Evolutionary conservation across 2,113 vertebrate genomes (phyloP).

Genomic region (Mionectes macconnelli): DNA sequence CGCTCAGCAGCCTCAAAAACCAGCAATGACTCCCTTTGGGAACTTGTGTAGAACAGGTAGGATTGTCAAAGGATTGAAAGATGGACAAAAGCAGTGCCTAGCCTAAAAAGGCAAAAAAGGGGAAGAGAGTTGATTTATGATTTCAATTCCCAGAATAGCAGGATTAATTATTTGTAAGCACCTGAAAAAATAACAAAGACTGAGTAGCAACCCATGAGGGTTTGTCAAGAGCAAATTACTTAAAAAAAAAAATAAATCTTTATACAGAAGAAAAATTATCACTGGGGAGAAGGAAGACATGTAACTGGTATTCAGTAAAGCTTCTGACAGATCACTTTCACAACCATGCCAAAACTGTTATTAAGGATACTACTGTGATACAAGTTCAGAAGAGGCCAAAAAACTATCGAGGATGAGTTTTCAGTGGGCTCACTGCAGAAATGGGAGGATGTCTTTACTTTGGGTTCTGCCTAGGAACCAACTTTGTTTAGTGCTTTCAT

Average conservation of each 20-base stretch:
- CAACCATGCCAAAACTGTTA: background rate
- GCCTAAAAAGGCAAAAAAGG: background rate
- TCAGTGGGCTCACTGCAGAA: background rate
- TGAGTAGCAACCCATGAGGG: background rate
- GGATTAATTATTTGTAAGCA: background rate
- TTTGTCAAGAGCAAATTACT: background rate
- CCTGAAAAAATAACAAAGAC: background rate
- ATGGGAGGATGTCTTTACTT: background rate
- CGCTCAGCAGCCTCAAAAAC: background rate
- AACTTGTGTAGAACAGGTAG: background rate
- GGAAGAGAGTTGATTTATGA: background rate
- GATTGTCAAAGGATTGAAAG: background rate
- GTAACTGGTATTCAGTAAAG: background rate
- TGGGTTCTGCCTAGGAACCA: background rate
- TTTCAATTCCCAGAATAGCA: background rate
- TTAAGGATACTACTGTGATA: background rate
- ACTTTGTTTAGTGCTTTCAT: background rate
- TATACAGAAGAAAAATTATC: background rate
- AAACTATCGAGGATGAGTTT: background rate
- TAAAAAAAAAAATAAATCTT: background rate
- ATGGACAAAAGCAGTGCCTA: background rate
- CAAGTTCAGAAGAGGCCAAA: background rate
- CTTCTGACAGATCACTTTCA: background rate
- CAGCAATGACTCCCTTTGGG: background rate
- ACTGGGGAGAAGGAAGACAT: background rate